Percentiles rank a stretch among this genome's conserved stretches.
Evolutionary conservation across 2,797 vertebrate genomes (phyloP).

Genomic region (Melanotaenia maccullochi): DNA sequence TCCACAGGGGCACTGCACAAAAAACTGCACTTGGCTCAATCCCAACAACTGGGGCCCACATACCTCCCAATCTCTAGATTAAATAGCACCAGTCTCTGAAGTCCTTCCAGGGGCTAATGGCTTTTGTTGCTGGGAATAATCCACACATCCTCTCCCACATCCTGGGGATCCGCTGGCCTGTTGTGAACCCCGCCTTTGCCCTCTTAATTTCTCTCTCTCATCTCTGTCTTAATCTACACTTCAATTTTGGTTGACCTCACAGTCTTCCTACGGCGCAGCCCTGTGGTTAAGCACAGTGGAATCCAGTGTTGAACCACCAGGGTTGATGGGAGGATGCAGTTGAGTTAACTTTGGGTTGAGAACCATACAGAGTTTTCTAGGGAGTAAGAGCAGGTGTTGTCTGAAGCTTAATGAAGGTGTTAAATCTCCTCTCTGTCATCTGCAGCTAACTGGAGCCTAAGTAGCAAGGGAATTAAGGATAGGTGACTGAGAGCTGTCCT

Average conservation of each 20-base stretch:
- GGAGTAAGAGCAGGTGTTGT: slow-evolving; percentile 70
- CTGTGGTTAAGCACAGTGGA: slow-evolving; percentile 57
- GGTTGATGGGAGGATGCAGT: slow-evolving; percentile 52
- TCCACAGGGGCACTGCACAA: slow-evolving; percentile 75
- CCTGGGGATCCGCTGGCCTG: slow-evolving; percentile 80
- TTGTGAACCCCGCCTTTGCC: slow-evolving; percentile 69
- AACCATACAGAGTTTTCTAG: slow-evolving; percentile 65
- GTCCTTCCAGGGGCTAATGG: slow-evolving; percentile 87
- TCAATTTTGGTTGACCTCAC: slow-evolving; percentile 70
- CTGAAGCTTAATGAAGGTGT: slow-evolving; percentile 71
- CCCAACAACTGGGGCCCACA: slow-evolving; percentile 82
- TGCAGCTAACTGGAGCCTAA: slow-evolving; percentile 61
- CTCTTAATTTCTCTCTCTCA: slow-evolving; percentile 60
- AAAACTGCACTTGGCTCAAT: slow-evolving; percentile 75
- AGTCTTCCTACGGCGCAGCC: slow-evolving; percentile 54
- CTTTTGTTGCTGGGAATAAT: slow-evolving; percentile 89
- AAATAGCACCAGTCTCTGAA: slow-evolving; percentile 86
- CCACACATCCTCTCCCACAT: slow-evolving; percentile 89
- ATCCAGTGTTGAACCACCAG: slow-evolving; percentile 68
- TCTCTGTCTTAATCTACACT: slow-evolving; percentile 75
- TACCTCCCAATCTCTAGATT: slow-evolving; percentile 87
- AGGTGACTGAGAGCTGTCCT: slow-evolving; percentile 62
- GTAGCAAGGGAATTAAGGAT: slow-evolving; percentile 40
- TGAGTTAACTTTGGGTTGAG: slow-evolving; percentile 59
- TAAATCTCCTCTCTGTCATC: slow-evolving; percentile 72